Conservation (phyloP, 2,888 invertebrate genomes). For the Lissonota sp. region DNA sequence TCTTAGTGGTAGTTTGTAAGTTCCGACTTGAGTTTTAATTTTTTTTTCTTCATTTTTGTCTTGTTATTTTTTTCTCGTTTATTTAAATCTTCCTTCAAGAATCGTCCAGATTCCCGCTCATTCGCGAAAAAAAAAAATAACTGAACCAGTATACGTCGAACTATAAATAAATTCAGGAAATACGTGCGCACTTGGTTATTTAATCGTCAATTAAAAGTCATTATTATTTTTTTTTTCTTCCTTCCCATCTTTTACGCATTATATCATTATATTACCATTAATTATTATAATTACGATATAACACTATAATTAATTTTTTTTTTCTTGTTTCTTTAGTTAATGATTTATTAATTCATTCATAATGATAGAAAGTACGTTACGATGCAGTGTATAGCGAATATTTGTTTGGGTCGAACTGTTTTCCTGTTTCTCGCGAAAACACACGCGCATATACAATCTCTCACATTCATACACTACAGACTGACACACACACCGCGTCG, state of each 20-base stretch:
- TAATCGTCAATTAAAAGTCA: conserved; percentile 78
- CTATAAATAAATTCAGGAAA: conserved; percentile 79
- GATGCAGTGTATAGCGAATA: conserved; percentile 75
- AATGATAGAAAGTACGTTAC: conserved; percentile 78
- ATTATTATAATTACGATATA: conserved; percentile 82
- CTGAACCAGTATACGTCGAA: conserved; percentile 70
- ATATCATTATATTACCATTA: conserved; percentile 81
- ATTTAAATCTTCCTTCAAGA: conserved; percentile 65
- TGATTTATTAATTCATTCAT: conserved; percentile 74
- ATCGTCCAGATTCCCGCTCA: conserved; percentile 76
- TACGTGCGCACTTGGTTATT: conserved; percentile 77
- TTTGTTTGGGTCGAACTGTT: conserved; percentile 69
- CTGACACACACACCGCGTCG: conserved; percentile 69
- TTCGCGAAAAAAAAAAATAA: conserved; percentile 70
- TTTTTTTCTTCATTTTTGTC: conserved; percentile 46
- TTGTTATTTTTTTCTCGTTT: conserved; percentile 22
- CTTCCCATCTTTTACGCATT: conserved; percentile 68
- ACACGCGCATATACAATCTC: conserved; percentile 21
- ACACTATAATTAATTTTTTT: conserved; percentile 79
- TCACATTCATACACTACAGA: conserved; percentile 46
- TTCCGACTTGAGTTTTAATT: conserved; percentile 67
- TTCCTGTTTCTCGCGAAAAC: conserved; percentile 50
- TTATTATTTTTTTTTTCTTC: conserved; percentile 72
- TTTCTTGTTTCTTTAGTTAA: conserved; percentile 63
- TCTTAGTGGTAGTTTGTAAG: conserved; percentile 77